Evolutionary conservation across 2,888 invertebrate genomes (phyloP).

Genomic region (Beris morrisii): DNA sequence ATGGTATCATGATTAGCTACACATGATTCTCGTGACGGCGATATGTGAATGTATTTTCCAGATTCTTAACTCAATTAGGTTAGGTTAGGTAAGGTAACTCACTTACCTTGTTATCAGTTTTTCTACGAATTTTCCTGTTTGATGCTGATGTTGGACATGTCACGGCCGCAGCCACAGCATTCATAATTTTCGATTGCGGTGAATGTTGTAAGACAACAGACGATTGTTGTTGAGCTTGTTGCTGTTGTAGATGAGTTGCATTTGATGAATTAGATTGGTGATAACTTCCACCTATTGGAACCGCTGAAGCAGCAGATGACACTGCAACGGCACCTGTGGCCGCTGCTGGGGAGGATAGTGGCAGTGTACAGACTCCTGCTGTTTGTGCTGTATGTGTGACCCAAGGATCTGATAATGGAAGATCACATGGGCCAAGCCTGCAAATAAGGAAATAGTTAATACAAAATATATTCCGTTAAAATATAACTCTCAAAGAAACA

Average conservation of each 20-base stretch:
- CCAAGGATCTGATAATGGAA: conserved; percentile 63
- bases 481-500: no score
- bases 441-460: conserved; percentile 50
- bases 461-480: not conserved
- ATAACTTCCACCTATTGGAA: conserved; percentile 43
- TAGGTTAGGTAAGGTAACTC: no score
- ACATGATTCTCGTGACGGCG: no score
- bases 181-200: conserved; percentile 55
- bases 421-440: conserved; percentile 90
- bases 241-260: conserved; percentile 35
- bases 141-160: conserved; percentile 59
- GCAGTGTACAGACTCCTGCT: conserved; percentile 56
- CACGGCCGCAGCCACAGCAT: conserved; percentile 57
- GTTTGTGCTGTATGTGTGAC: conserved; percentile 45
- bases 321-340: conserved; percentile 54
- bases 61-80: no score
- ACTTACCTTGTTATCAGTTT: conserved; percentile 64
- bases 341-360: conserved; percentile 57
- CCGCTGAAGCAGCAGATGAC: conserved; percentile 42
- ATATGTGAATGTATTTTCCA: no score
- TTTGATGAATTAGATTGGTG: conserved; percentile 38
- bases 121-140: conserved; percentile 71
- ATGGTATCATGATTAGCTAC: no score
- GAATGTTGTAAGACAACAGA: conserved; percentile 45
- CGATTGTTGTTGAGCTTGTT: conserved; percentile 41